Conservation (phyloP, 1,140 invertebrate species). For the Thalassaphorura encarpata region DNA sequence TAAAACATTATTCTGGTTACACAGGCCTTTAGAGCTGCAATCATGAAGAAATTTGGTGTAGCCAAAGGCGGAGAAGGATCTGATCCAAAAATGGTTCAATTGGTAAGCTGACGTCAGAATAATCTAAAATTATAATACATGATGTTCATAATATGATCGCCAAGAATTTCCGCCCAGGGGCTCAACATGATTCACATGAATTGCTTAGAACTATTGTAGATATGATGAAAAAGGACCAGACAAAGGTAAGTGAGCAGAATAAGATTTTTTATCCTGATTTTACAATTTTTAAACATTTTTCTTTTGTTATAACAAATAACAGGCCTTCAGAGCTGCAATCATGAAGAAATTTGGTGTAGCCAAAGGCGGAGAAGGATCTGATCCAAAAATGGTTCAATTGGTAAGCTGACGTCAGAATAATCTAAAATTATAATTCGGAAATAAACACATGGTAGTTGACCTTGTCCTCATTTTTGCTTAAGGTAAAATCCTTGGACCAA, state of each 20-base stretch:
- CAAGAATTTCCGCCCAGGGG: conserved; percentile 49
- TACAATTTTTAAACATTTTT: background rate
- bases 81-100: conserved; percentile 58
- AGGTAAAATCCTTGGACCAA: conserved; percentile 29
- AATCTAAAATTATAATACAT: too few relatives aligned
- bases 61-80: conserved; percentile 43
- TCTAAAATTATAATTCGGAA: background rate
- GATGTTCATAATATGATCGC: too few relatives aligned
- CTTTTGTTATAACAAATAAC: conserved; percentile 22
- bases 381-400: conserved; percentile 58
- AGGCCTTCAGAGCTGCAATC: conserved; percentile 67
- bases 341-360: conserved; percentile 56
- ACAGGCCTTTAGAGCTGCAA: conserved; percentile 65
- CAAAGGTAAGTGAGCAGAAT: conserved; percentile 15
- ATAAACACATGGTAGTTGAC: background rate
- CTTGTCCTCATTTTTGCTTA: background rate
- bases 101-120: conserved; percentile 44
- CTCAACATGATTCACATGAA: conserved; percentile 96
- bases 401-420: conserved; percentile 42
- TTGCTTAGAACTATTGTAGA: conserved; percentile 50
- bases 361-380: conserved; percentile 43
- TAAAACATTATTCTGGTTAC: too few relatives aligned
- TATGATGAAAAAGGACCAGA: conserved; percentile 32
- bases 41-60: conserved; percentile 58
- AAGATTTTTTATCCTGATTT: too few relatives aligned